Evolutionary conservation across 2,888 invertebrate genomes (phyloP).

Genomic region (Elmis aenea): DNA sequence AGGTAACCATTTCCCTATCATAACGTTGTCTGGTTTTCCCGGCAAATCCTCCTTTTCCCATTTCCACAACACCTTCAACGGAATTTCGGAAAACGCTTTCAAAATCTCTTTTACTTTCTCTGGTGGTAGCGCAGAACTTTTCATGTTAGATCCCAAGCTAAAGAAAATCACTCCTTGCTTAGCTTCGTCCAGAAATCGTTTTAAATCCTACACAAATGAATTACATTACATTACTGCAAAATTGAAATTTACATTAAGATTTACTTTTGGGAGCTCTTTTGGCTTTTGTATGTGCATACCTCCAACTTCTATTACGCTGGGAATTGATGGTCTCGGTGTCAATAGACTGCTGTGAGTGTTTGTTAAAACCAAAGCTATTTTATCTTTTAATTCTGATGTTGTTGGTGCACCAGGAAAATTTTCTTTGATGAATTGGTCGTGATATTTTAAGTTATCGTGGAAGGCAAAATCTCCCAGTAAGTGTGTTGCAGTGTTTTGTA

Average conservation of each 20-base stretch:
- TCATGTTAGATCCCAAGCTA: slow-evolving; percentile 57
- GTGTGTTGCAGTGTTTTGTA: slow-evolving; percentile 25
- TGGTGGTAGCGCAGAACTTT: slow-evolving; percentile 51
- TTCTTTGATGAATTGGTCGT: slow-evolving; percentile 14
- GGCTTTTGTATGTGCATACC: slow-evolving; percentile 46
- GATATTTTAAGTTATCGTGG: too few relatives aligned
- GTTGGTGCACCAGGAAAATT: slow-evolving; percentile 24
- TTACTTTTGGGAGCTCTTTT: slow-evolving; percentile 31
- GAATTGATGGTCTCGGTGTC: slow-evolving; percentile 49
- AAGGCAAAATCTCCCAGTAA: too few relatives aligned
- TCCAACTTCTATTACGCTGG: slow-evolving; percentile 55
- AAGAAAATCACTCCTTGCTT: slow-evolving; percentile 54
- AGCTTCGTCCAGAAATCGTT: slow-evolving; percentile 51
- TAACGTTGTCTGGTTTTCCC: slow-evolving; percentile 16
- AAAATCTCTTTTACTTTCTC: slow-evolving; percentile 51
- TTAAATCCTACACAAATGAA: too few relatives aligned
- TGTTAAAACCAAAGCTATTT: slow-evolving; percentile 28
- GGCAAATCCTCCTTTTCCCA: slow-evolving; percentile 53
- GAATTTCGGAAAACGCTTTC: slow-evolving; percentile 53
- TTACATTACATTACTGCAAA: too few relatives aligned
- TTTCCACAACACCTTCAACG: slow-evolving; percentile 64
- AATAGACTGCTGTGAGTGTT: slow-evolving; percentile 50
- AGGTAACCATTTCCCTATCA: slow-evolving; percentile 32
- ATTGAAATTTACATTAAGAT: too few relatives aligned
- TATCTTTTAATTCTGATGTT: slow-evolving; percentile 16